Evolutionary conservation across 2,888 invertebrate species (phyloP), one percentile per base, ranked within the genome.

Genomic region (Chrysina gloriosa): DNA sequence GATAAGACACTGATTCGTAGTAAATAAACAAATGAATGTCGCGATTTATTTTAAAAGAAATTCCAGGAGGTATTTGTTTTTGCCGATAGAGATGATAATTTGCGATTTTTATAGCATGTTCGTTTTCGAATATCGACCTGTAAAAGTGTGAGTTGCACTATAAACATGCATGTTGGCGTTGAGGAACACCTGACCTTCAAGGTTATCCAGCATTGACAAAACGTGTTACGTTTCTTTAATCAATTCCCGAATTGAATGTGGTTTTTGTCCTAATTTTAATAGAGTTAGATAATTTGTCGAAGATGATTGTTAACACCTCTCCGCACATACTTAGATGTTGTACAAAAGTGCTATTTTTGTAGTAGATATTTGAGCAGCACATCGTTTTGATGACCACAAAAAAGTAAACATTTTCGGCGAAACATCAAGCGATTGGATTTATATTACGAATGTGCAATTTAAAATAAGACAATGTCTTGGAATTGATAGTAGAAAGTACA

Each of bases 141-240:
- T 42, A 25, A 14, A 27, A 42, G 42, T 61, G 27, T 42, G 16
- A 36, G 27, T 27, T 25, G 14, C 58, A 27, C 14, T 42, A 58
- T 58, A 42, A 42, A 58, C 58, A 58, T 42, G 19, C 42, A 42
- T 42, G 42, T 14, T 61, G 42, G 7, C 42, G 25, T 61, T 42
- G 11, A 42, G 21, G 27, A 42, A 61, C 58, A 61, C 58, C 58
- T 61, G 58, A 61, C 58, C 58, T 61, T 61, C 58, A 61, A 61
- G 58, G 58, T 61, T 61, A 61, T 61, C 42, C 27, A 42, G 42
- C 27, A 27, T 61, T 42, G 42, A 42, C 58, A 42, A 42, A 50
- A 23, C 11, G 42, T 61, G 58, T 61, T 42, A 19, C 54, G 7
- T 31, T 54, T 7, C 16, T 45, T 21, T 52, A 19, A 19, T 31